These are phyloP conservation scores for Dorcus hopei DNA, from an alignment of 2,888 invertebrate genomes.

Conservation along the genomic window DNA sequence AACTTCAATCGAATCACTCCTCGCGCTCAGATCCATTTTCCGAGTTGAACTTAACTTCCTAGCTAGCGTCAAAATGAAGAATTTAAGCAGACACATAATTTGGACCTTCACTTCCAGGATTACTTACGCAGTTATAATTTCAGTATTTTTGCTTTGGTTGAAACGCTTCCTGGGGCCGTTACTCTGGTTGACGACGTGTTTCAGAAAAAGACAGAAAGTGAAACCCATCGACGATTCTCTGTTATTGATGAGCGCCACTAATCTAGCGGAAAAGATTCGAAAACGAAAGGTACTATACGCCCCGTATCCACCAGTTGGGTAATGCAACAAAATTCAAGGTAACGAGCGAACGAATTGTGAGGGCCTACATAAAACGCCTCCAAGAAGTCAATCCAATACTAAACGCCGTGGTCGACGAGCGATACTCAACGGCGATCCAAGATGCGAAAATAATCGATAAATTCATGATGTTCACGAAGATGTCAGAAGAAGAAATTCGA, in stretches of 20 bases:
- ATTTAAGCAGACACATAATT: no score
- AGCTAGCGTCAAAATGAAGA: no score
- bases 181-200: no score
- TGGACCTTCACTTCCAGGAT: no score
- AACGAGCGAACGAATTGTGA: conserved; percentile 49
- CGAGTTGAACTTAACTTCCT: no score
- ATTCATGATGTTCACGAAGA: conserved; percentile 48
- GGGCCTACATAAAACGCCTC: conserved; percentile 72
- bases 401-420: conserved; percentile 77
- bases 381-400: conserved; percentile 73
- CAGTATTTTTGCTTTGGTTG: no score
- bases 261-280: conserved; percentile 69
- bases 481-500: conserved; percentile 59
- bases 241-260: conserved; percentile 67
- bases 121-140: no score
- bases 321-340: conserved; percentile 41
- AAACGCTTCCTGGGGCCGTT: no score
- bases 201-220: not conserved
- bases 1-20: no score
- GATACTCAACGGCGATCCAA: conserved; percentile 69
- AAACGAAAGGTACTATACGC: conserved; percentile 56
- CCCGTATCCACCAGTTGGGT: not conserved
- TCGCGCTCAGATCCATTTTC: no score
- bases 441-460: conserved; percentile 74
- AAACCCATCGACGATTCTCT: conserved; percentile 36